A percentile compares a stretch with the other conserved stretches of the same genome.
phyloP scores from a whole-genome alignment of 1,140 invertebrate species.

The Holotrichia oblita region DNA sequence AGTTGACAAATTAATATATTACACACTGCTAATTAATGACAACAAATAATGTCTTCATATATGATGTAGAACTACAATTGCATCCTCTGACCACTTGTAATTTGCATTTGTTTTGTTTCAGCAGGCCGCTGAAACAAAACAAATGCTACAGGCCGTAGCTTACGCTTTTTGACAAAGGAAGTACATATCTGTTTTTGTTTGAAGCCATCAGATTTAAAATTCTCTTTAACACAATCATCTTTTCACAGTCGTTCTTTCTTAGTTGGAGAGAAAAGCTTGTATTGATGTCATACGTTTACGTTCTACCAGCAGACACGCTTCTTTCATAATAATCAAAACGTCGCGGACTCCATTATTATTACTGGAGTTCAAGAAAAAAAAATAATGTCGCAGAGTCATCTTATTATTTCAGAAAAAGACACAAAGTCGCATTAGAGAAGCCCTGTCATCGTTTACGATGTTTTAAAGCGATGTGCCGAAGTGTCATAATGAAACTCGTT shows the following conservation, averaged over 20 bases:
- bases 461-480: conserved; percentile 2
- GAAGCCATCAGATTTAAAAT: not conserved
- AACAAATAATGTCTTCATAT: too few relatives aligned
- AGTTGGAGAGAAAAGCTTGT: not conserved
- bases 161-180: too few relatives aligned
- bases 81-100: too few relatives aligned
- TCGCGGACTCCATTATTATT: not conserved
- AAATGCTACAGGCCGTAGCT: too few relatives aligned
- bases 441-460: not conserved
- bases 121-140: too few relatives aligned
- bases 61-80: too few relatives aligned
- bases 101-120: too few relatives aligned
- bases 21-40: too few relatives aligned
- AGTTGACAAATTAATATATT: too few relatives aligned
- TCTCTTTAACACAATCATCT: not conserved
- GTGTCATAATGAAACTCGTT: conserved; percentile 1
- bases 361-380: not conserved
- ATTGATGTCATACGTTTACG: not conserved
- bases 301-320: not conserved
- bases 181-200: not conserved
- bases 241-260: not conserved
- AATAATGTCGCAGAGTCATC: conserved; percentile 21
- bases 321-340: not conserved
- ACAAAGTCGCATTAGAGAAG: not conserved
- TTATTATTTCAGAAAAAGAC: conserved; percentile 3